Evolutionary conservation across 2,113 vertebrate species (phyloP), one percentile per base, ranked within the genome.

Genomic region (Prochilodus magdalenae): DNA sequence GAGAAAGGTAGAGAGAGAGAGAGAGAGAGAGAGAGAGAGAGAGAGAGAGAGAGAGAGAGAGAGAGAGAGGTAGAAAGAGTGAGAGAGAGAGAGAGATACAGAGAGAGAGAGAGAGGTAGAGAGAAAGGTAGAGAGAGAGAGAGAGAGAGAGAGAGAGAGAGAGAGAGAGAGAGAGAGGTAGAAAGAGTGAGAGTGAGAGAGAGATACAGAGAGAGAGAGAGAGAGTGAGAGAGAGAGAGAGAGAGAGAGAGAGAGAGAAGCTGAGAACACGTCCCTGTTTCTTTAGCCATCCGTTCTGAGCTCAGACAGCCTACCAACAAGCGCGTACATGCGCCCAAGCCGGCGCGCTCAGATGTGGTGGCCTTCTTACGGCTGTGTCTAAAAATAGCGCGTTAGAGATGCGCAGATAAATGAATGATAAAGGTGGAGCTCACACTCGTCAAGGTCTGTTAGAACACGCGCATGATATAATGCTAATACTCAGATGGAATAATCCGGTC

Each of bases 391-490:
- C 82, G 84, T 87, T 83, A 87, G 84, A 80, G 85, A 89, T 81
- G 84, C 86, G 18, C 86, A 80, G 88, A 88, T 92, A 88, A 86
- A 93, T 93, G 84, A 92, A 93, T 92, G 86, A 93, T 92, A 87
- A 88, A 80, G 77, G 77, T 70, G 83, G 57, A 47, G 74, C 18
- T 27, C 82, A 84, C 82, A 79, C 77, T 83, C 51, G 47, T 73
- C 53, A 86, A 11, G 40, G 30, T 63, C 71, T 65, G 29, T 44
- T 73, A 20, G 22, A 53, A 57, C 24, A 57, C 3, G 13, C n/a
- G 14, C 12, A 11, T n/a, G 20, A 20, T 29, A 27, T 13, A 4
- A 18, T 4, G 51, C 11, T 60, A 22, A 26, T 26, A 24, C 24
- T 55, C 72, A 55, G 44, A 0, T 55, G 57, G 24, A 59, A 59